phyloP scores from a whole-genome alignment of 2,888 invertebrate species.

The Candidula unifasciata region DNA sequence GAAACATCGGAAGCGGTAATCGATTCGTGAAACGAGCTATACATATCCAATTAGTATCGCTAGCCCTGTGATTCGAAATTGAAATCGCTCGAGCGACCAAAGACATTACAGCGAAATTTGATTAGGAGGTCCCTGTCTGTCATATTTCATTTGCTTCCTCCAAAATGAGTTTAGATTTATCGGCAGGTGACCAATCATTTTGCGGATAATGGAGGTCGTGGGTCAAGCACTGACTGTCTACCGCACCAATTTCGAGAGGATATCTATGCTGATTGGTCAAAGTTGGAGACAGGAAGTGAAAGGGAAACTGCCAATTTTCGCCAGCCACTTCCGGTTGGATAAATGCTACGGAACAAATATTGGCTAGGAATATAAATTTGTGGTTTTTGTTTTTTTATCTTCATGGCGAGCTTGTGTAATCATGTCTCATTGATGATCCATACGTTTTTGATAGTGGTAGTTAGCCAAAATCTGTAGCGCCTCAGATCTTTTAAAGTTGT shows the following conservation, averaged over 20 bases:
- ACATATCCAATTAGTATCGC: constrained; percentile 48
- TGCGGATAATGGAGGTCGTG: constrained; percentile 42
- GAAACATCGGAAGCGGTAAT: constrained; percentile 26
- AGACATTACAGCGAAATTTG: constrained; percentile 45
- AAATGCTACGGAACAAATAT: constrained; percentile 13
- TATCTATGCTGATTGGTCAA: constrained; percentile 39
- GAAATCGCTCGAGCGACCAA: constrained; percentile 42
- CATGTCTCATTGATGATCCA: background rate
- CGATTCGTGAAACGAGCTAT: constrained; percentile 40
- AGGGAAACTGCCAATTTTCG: constrained; percentile 41
- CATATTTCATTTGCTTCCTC: constrained; percentile 42
- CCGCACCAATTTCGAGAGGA: constrained; percentile 34
- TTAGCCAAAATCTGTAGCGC: no score
- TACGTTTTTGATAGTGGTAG: background rate
- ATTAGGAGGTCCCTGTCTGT: constrained; percentile 37
- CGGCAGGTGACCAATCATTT: constrained; percentile 47
- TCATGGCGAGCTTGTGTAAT: background rate
- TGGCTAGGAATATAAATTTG: constrained; percentile 17
- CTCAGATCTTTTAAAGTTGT: no score
- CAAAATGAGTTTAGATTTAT: constrained; percentile 36
- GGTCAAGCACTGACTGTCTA: constrained; percentile 42
- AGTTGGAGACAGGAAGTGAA: constrained; percentile 34
- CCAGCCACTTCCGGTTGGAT: constrained; percentile 27
- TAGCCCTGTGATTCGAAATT: constrained; percentile 37
- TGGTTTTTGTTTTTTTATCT: background rate